These are phyloP conservation scores for Neolamprologus devosi DNA, from an alignment of 2,113 vertebrate genomes.

Conservation along the genomic window DNA sequence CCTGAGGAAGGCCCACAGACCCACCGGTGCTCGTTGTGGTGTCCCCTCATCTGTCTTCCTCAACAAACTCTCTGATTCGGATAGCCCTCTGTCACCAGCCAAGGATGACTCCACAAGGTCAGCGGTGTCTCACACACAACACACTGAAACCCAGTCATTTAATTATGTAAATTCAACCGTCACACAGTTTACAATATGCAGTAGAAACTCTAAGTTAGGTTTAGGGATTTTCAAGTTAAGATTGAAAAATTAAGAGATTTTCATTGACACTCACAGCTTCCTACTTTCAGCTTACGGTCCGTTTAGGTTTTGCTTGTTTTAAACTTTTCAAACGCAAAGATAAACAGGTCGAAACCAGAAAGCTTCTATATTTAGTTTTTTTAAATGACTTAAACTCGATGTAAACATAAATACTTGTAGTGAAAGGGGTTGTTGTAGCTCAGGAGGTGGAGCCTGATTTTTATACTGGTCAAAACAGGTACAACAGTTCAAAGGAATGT, in stretches of 20 bases:
- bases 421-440: neutral
- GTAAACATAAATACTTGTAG: neutral
- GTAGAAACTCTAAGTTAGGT: neutral
- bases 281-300: neutral
- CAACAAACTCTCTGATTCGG: neutral
- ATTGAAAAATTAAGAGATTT: neutral
- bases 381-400: neutral
- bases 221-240: neutral
- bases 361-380: neutral
- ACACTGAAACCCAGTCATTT: neutral
- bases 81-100: neutral
- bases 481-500: neutral
- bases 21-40: neutral
- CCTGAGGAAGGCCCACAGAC: neutral
- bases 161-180: neutral
- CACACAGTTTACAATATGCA: neutral
- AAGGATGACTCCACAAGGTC: slow-evolving; percentile 39
- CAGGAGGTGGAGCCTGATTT: neutral
- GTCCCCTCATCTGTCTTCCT: neutral
- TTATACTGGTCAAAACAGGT: neutral
- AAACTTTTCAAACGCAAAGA: accelerated
- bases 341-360: accelerated
- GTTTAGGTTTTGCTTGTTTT: neutral
- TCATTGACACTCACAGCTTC: neutral
- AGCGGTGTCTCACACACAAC: neutral